These are phyloP conservation scores for Plagiodera versicolora DNA, from an alignment of 2,888 invertebrate species.

Conservation along the genomic window DNA sequence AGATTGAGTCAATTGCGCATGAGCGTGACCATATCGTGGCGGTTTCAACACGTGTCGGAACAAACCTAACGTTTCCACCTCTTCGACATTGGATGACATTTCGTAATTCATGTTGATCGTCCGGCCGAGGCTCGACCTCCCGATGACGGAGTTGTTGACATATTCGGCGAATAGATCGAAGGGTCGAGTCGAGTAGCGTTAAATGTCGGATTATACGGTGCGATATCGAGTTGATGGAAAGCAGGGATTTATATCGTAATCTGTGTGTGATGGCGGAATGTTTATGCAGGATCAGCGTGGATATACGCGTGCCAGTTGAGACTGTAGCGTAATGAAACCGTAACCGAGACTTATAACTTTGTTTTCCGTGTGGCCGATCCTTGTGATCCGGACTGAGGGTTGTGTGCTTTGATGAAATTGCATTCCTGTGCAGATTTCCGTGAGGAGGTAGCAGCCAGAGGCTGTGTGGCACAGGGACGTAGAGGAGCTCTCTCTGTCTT, in stretches of 20 bases:
- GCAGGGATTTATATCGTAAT: slow-evolving; percentile 22
- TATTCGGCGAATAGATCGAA: slow-evolving; percentile 27
- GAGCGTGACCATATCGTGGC: too few relatives aligned
- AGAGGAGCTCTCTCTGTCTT: slow-evolving; percentile 47
- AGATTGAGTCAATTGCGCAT: too few relatives aligned
- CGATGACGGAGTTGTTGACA: slow-evolving; percentile 23
- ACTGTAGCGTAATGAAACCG: slow-evolving; percentile 52
- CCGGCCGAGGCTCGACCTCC: neutral
- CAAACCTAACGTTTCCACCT: too few relatives aligned
- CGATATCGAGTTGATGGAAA: slow-evolving; percentile 25
- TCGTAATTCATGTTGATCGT: too few relatives aligned
- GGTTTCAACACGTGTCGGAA: too few relatives aligned
- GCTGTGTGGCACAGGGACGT: slow-evolving; percentile 41
- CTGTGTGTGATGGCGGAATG: slow-evolving; percentile 12
- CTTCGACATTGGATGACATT: too few relatives aligned
- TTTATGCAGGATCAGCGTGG: slow-evolving; percentile 16
- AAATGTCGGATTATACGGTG: slow-evolving; percentile 24
- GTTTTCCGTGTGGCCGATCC: slow-evolving; percentile 55
- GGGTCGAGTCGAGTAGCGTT: slow-evolving; percentile 23
- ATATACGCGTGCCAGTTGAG: slow-evolving; percentile 38
- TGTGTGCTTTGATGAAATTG: slow-evolving; percentile 56
- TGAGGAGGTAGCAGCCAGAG: slow-evolving; percentile 50
- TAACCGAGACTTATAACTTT: slow-evolving; percentile 56
- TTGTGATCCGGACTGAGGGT: slow-evolving; percentile 53
- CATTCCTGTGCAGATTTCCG: slow-evolving; percentile 58